Evolutionary conservation across 1,140 invertebrate species (phyloP).

Genomic region (Augochlora pura): DNA sequence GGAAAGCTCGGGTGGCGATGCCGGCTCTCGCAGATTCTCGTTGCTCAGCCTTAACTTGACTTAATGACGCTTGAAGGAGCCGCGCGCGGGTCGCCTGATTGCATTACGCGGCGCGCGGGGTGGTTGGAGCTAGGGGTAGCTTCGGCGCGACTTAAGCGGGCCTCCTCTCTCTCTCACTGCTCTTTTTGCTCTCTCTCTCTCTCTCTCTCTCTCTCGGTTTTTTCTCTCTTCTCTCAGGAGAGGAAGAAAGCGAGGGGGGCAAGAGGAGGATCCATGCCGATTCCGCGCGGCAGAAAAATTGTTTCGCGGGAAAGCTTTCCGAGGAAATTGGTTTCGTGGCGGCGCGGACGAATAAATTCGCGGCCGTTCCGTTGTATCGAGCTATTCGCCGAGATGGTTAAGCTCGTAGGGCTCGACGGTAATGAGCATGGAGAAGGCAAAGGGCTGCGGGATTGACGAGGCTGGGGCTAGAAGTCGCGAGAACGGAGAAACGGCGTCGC

Average conservation of each 20-base stretch:
- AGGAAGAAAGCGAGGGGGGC: too few relatives aligned
- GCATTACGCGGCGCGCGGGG: neutral
- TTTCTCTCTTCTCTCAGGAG: too few relatives aligned
- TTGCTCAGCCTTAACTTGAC: neutral
- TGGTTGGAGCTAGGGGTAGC: too few relatives aligned
- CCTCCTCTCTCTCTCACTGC: too few relatives aligned
- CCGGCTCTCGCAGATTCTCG: neutral
- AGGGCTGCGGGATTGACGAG: too few relatives aligned
- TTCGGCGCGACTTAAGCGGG: too few relatives aligned
- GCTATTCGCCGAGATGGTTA: neutral
- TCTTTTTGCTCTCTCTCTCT: too few relatives aligned
- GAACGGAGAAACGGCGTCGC: too few relatives aligned
- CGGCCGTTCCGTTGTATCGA: neutral
- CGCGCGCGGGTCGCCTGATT: neutral
- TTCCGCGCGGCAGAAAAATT: slow-evolving; percentile 1
- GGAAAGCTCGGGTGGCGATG: neutral
- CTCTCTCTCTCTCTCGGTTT: too few relatives aligned
- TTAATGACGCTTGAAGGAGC: neutral
- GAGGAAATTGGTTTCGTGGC: slow-evolving; percentile 1
- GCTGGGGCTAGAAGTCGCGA: neutral
- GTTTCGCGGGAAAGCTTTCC: slow-evolving; percentile 3
- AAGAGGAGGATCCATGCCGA: neutral
- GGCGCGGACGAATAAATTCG: neutral
- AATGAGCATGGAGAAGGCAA: too few relatives aligned
- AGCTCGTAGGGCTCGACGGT: neutral